phyloP scores from a whole-genome alignment of 2,797 vertebrate genomes.

The Pangasius krempfi region DNA sequence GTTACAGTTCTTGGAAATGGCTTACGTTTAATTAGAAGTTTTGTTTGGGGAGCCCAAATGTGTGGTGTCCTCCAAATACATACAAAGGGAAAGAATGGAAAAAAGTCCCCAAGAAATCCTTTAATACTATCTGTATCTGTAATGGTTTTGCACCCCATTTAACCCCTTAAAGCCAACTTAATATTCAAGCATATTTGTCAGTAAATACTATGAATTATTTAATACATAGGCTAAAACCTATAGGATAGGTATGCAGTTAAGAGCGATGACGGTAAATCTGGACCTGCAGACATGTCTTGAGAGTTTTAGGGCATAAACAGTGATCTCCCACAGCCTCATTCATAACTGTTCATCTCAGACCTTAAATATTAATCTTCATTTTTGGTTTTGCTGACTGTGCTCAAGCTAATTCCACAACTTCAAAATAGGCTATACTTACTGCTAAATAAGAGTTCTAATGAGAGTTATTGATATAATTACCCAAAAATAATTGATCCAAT shows the following conservation, averaged over 20 bases:
- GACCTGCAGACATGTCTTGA: not conserved
- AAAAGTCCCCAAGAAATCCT: not conserved
- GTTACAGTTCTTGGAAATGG: not conserved
- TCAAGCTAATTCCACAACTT: constrained; percentile 10
- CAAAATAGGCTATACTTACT: constrained; percentile 38
- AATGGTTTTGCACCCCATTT: not conserved
- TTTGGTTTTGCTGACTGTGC: not conserved
- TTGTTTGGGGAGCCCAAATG: not conserved
- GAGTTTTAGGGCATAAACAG: not conserved
- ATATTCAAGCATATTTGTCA: not conserved
- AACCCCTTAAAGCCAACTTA: not conserved
- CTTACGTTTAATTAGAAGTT: not conserved
- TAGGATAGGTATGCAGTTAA: not conserved
- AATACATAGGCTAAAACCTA: not conserved
- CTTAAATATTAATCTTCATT: constrained; percentile 14
- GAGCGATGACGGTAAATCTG: not conserved
- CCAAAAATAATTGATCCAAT: constrained; percentile 47
- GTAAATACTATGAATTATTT: not conserved
- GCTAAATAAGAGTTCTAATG: constrained; percentile 49
- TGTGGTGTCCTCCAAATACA: not conserved
- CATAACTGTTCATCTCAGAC: not conserved
- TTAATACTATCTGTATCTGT: not conserved
- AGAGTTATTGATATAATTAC: constrained; percentile 52
- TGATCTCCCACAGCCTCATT: not conserved
- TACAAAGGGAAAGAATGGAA: not conserved